Conservation (phyloP, 2,888 invertebrate species). For the Ectropis crepuscularia region DNA sequence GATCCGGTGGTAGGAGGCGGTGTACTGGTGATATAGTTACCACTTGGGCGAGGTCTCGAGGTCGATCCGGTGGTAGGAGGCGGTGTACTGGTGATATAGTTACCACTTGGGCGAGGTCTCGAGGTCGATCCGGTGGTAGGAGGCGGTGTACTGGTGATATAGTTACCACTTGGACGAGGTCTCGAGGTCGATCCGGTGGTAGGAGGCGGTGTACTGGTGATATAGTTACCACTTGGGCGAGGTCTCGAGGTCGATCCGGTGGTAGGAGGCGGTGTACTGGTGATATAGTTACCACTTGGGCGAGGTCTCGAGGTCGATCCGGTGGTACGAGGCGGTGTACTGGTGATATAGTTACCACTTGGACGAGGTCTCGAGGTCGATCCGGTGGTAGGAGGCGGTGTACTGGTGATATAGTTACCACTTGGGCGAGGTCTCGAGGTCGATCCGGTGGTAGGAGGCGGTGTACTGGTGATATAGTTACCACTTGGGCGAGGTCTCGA, state of each 20-base stretch:
- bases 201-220: conserved; percentile 98
- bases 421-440: conserved; percentile 96
- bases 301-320: conserved; percentile 95
- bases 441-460: conserved; percentile 96
- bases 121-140: conserved; percentile 96
- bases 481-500: conserved; percentile 98
- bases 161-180: conserved; percentile 96
- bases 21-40: conserved; percentile 95
- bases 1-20: conserved; percentile 97
- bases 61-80: conserved; percentile 96
- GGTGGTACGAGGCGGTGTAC: conserved; percentile 98
- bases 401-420: conserved; percentile 97
- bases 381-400: conserved; percentile 97
- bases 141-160: conserved; percentile 97
- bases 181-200: conserved; percentile 96
- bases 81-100: conserved; percentile 95
- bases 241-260: conserved; percentile 95
- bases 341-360: conserved; percentile 97
- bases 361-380: conserved; percentile 95
- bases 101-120: conserved; percentile 98
- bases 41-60: conserved; percentile 97
- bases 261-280: conserved; percentile 98
- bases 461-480: conserved; percentile 95
- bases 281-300: conserved; percentile 96
- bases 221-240: conserved; percentile 96